A percentile compares a stretch with the other conserved stretches of the same genome.
phyloP scores from a whole-genome alignment of 2,888 invertebrate species.

The Melieria omissa region DNA sequence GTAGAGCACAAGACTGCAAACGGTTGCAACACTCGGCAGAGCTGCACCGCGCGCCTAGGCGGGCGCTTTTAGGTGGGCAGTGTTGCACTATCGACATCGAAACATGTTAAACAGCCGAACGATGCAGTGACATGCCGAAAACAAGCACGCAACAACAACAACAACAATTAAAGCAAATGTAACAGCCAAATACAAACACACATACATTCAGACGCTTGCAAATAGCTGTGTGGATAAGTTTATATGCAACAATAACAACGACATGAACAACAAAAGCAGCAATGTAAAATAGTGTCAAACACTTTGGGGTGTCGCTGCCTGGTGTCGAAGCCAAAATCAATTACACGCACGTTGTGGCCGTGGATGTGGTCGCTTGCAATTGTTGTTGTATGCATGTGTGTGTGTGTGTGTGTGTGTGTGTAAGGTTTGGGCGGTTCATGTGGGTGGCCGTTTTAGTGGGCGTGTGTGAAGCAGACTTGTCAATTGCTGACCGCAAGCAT shows the following conservation, averaged over 20 bases:
- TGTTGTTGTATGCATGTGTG: not conserved
- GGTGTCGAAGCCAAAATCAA: slow-evolving; percentile 35
- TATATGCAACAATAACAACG: slow-evolving; percentile 8
- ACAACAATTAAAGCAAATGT: slow-evolving; percentile 19
- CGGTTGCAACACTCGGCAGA: too few species aligned
- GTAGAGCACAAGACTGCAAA: too few species aligned
- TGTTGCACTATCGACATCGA: slow-evolving; percentile 42
- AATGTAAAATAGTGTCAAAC: slow-evolving; percentile 47
- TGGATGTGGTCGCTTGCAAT: not conserved
- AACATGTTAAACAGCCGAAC: slow-evolving; percentile 46
- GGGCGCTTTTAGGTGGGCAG: slow-evolving; percentile 35
- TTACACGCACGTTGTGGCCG: slow-evolving; percentile 9
- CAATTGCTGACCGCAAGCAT: slow-evolving; percentile 12
- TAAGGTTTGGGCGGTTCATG: not conserved
- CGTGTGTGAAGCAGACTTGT: slow-evolving; percentile 1
- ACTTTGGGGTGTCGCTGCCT: slow-evolving; percentile 48
- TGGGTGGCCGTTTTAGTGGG: slow-evolving; percentile 2
- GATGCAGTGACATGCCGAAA: slow-evolving; percentile 46
- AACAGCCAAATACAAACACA: not conserved
- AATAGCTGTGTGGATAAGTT: not conserved
- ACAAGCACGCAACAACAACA: slow-evolving; percentile 39
- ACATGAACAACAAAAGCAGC: slow-evolving; percentile 36
- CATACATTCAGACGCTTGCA: not conserved
- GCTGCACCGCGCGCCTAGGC: too few species aligned
- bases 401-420: slow-evolving; percentile 20